Base-by-base conservation (phyloP, 2,113 vertebrate genomes). In the Dipodomys ordii region DNA sequence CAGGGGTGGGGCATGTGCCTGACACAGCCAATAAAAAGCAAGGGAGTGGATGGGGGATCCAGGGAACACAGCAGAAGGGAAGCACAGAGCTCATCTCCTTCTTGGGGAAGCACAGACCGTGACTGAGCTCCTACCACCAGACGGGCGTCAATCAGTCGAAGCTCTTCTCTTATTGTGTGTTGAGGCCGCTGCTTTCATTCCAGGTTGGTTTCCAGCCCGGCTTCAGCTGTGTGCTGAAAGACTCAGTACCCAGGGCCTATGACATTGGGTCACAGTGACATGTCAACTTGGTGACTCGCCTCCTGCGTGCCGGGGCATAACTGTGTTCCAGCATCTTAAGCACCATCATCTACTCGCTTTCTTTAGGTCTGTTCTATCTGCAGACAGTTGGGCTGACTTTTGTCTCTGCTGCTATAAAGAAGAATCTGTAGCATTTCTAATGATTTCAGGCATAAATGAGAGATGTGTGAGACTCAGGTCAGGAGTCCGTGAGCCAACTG, bases 251-350 rank as follows among this genome's bases (percentile, higher is more conserved):
- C 3, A 7, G 9, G 74, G n/a, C 80, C 62, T 32, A 0, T 2
- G 65, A 44, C 12, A 1, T 6, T 13, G 28, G 9, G 44, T 64
- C 57, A 9, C 27, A 3, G 71, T 30, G 67, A 60, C 15, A 1
- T 0, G 18, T 18, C 12, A 71, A 9, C 5, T 15, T 53, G 3
- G 57, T 3, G 7, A 11, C 25, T 0, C 13, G 19, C 35, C 15
- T 68, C 27, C 35, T 44, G 25, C 4, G 13, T 12, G 35, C 2
- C 5, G 30, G 30, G 6, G 18, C 80, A 4, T 12, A 19, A 60
- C 9, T 22, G 15, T 4, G 23, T 6, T 13, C 76, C 25, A 1
- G 0, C 5, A 12, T 28, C 11, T 0, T 1, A 7, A 69, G 20
- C 1, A 25, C 0, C 1, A 5, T 6, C 1, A n/a, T 10, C 60